Conservation (phyloP, 2,888 invertebrate species). For the Phoronis australis region DNA sequence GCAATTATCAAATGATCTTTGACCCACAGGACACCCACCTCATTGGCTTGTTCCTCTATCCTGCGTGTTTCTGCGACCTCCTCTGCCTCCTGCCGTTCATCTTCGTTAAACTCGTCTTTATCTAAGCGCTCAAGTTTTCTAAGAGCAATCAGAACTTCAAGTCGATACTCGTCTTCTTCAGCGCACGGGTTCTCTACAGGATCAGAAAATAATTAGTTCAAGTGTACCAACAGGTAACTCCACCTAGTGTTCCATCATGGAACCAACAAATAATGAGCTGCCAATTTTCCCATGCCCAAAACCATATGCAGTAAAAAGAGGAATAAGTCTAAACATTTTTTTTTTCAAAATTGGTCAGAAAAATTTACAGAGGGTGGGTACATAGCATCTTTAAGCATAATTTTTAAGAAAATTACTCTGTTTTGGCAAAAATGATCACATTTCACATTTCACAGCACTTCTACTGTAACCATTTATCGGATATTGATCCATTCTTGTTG, state of each 20-base stretch:
- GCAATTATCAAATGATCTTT: too few species aligned
- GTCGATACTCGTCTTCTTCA: slow-evolving; percentile 49
- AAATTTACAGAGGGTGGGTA: too few species aligned
- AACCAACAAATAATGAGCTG: neutral
- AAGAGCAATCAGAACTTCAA: slow-evolving; percentile 47
- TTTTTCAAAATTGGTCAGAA: too few species aligned
- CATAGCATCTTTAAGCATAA: too few species aligned
- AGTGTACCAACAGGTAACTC: neutral
- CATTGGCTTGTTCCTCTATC: slow-evolving; percentile 26
- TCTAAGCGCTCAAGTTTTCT: slow-evolving; percentile 47
- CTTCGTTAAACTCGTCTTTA: slow-evolving; percentile 49
- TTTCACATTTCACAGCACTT: too few species aligned
- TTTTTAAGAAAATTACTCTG: too few species aligned
- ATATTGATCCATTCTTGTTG: neutral
- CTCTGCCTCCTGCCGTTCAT: slow-evolving; percentile 48
- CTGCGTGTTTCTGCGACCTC: slow-evolving; percentile 41
- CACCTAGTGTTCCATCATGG: neutral
- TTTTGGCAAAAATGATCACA: too few species aligned
- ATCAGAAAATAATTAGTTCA: neutral
- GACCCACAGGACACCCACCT: too few species aligned
- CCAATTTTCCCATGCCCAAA: too few species aligned
- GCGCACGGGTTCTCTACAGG: slow-evolving; percentile 45
- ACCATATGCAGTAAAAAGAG: too few species aligned
- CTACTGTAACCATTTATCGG: neutral
- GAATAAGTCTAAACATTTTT: too few species aligned